These are phyloP conservation scores for Apantesis nais DNA, from an alignment of 2,888 invertebrate species.

Conservation along the genomic window DNA sequence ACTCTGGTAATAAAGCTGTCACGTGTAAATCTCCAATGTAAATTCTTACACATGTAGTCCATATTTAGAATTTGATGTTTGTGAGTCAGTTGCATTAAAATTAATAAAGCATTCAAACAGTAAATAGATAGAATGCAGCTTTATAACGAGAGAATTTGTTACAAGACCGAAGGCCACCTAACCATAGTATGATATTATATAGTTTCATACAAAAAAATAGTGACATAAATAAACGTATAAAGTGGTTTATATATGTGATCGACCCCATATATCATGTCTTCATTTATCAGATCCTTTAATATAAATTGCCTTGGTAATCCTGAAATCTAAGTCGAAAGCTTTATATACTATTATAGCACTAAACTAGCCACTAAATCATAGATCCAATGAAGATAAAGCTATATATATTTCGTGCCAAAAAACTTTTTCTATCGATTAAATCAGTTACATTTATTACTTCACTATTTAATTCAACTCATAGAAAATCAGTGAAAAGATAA, in stretches of 20 bases:
- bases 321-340: constrained; percentile 1
- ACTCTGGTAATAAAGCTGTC: too few species aligned
- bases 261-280: neutral
- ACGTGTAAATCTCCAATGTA: too few species aligned
- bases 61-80: too few species aligned
- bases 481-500: too few species aligned
- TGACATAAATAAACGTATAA: neutral
- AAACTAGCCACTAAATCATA: constrained; percentile 17
- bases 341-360: constrained; percentile 5
- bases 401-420: constrained; percentile 11
- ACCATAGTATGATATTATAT: neutral
- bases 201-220: too few species aligned
- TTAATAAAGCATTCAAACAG: too few species aligned
- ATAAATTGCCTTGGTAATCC: constrained; percentile 10
- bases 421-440: constrained; percentile 9
- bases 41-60: too few species aligned
- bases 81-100: too few species aligned
- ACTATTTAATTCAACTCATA: neutral
- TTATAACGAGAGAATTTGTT: too few species aligned
- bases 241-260: neutral
- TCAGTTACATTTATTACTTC: neutral
- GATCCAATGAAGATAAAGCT: constrained; percentile 11
- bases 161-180: too few species aligned
- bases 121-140: too few species aligned
- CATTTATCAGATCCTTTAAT: constrained; percentile 3